Conservation (phyloP, 2,888 invertebrate genomes). For the Osmoderma eremita region DNA sequence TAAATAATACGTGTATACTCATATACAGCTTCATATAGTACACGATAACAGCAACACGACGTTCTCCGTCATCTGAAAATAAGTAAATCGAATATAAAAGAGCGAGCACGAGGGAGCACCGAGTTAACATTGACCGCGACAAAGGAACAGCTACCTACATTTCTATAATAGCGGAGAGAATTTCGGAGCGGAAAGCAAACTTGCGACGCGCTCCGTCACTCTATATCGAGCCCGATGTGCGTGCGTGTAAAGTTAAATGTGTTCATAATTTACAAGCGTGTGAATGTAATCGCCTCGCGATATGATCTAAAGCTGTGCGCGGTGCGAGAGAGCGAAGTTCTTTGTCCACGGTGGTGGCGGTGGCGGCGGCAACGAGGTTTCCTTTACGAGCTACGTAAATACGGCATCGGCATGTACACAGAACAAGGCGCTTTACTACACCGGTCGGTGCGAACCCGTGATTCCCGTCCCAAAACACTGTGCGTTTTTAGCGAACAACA, state of each 20-base stretch:
- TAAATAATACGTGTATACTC: too few species aligned
- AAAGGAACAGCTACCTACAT: too few species aligned
- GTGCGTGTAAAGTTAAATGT: conserved; percentile 44
- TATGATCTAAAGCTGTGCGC: conserved; percentile 43
- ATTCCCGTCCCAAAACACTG: conserved; percentile 36
- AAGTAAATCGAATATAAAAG: too few species aligned
- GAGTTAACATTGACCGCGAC: too few species aligned
- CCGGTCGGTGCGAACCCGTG: conserved; percentile 4
- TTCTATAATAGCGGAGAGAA: too few species aligned
- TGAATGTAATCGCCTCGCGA: conserved; percentile 44
- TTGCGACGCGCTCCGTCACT: background rate
- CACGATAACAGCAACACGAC: too few species aligned
- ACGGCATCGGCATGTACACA: too few species aligned
- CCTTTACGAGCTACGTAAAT: too few species aligned
- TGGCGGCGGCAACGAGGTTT: too few species aligned
- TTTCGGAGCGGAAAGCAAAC: conserved; percentile 3
- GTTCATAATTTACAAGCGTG: conserved; percentile 46
- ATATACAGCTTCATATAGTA: too few species aligned
- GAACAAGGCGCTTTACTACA: background rate
- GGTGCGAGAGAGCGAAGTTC: background rate
- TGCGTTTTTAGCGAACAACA: conserved; percentile 40
- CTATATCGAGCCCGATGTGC: conserved; percentile 20
- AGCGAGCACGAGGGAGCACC: too few species aligned
- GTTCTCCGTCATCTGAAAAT: too few species aligned
- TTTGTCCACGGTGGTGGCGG: conserved; percentile 24